Conservation (phyloP, 2,797 vertebrate species). For the Sebastes itinus region DNA sequence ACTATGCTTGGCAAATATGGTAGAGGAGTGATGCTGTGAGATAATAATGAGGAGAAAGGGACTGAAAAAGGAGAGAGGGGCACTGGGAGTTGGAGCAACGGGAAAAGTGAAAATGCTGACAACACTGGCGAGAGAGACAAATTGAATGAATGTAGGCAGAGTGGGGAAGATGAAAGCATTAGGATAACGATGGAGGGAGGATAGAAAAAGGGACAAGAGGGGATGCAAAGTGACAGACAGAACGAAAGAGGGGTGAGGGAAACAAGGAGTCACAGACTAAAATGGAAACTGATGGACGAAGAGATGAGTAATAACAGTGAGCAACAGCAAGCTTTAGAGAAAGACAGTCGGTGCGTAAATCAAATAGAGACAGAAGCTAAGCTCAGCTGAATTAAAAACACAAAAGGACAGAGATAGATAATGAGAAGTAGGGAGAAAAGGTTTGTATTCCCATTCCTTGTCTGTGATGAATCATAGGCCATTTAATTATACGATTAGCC, state of each 20-base stretch:
- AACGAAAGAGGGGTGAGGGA: conserved; percentile 25
- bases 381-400: conserved; percentile 43
- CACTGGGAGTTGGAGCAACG: conserved; percentile 1
- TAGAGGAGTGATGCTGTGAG: conserved; percentile 25
- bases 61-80: background rate
- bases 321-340: conserved; percentile 8
- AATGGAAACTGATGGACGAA: conserved; percentile 26
- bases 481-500: conserved; percentile 59
- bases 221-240: conserved; percentile 30
- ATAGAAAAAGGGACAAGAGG: conserved; percentile 8
- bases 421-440: conserved; percentile 7
- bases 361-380: conserved; percentile 19
- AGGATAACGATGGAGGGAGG: conserved; percentile 21
- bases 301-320: conserved; percentile 31
- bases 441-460: conserved; percentile 45
- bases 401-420: conserved; percentile 38
- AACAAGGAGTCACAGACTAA: conserved; percentile 12
- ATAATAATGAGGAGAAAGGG: conserved; percentile 34
- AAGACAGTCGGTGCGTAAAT: conserved; percentile 13
- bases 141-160: conserved; percentile 47
- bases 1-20: conserved; percentile 28
- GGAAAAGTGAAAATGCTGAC: conserved; percentile 55
- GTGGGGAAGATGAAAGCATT: conserved; percentile 41
- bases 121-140: conserved; percentile 31
- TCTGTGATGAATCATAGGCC: conserved; percentile 55